A percentile compares a stretch with the other conserved stretches of the same genome.
These are phyloP conservation scores for Pomatostomus ruficeps DNA, from an alignment of 2,113 vertebrate genomes.

Conservation along the genomic window DNA sequence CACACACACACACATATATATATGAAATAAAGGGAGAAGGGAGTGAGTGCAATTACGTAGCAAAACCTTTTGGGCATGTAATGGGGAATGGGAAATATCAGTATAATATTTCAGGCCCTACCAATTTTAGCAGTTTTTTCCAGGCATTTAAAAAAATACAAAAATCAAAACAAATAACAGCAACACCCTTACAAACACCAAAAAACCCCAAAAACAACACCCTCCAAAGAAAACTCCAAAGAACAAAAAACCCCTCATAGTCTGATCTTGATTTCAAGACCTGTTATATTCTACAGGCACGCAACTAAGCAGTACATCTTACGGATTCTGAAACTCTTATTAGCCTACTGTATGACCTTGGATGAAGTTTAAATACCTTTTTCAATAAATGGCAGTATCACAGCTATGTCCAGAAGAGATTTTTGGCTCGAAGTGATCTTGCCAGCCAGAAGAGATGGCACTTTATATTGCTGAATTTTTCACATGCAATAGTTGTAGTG, in stretches of 20 bases:
- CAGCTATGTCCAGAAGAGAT: background rate
- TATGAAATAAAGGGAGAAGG: background rate
- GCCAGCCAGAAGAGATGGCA: background rate
- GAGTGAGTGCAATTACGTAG: background rate
- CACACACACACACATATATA: background rate
- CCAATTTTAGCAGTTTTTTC: background rate
- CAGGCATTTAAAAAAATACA: background rate
- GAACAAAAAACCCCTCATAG: background rate
- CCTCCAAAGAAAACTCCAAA: background rate
- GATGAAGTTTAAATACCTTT: background rate
- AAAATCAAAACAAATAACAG: rapidly evolving
- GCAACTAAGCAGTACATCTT: background rate
- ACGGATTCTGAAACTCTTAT: background rate
- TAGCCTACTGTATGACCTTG: background rate
- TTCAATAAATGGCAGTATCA: background rate
- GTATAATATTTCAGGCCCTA: background rate
- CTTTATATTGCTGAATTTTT: background rate
- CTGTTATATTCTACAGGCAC: background rate
- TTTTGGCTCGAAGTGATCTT: background rate
- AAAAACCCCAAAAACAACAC: background rate
- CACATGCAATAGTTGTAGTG: background rate
- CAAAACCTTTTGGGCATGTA: background rate
- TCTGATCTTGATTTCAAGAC: background rate
- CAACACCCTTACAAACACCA: background rate
- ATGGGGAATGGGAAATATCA: background rate